phyloP scores from a whole-genome alignment of 1,140 invertebrate genomes.

The Drosophila punjabiensis region DNA sequence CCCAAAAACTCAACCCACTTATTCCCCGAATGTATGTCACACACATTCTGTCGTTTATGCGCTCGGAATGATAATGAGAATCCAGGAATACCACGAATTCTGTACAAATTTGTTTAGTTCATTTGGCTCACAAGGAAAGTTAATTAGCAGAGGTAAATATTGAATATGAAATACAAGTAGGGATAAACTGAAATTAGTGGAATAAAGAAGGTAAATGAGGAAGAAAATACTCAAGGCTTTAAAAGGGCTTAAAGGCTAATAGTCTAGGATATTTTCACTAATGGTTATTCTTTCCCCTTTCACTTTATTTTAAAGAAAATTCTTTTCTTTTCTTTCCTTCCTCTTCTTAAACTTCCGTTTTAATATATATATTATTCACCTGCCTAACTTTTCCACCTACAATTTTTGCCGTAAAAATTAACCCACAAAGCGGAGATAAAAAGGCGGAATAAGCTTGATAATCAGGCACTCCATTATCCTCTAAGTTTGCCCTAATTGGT shows the following conservation, averaged over 20 bases:
- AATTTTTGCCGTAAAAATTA: neutral
- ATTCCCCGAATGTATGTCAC: constrained; percentile 28
- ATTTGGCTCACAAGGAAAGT: constrained; percentile 37
- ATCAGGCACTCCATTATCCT: constrained; percentile 68
- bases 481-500: constrained; percentile 71
- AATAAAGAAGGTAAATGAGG: neutral
- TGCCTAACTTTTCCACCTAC: neutral
- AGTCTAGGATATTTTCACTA: too few relatives aligned
- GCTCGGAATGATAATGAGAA: constrained; percentile 45
- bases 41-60: constrained; percentile 33
- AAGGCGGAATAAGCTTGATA: constrained; percentile 40
- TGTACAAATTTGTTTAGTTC: constrained; percentile 33
- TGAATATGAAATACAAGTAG: constrained; percentile 7
- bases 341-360: too few relatives aligned
- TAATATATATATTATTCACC: neutral
- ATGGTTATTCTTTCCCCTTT: neutral
- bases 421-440: constrained; percentile 7
- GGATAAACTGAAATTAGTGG: neutral
- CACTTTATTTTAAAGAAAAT: neutral
- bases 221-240: neutral
- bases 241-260: neutral
- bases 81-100: constrained; percentile 32
- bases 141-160: constrained; percentile 42
- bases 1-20: neutral
- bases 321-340: neutral